These are phyloP conservation scores for Mycteria americana DNA, from an alignment of 2,797 vertebrate species.

Conservation along the genomic window DNA sequence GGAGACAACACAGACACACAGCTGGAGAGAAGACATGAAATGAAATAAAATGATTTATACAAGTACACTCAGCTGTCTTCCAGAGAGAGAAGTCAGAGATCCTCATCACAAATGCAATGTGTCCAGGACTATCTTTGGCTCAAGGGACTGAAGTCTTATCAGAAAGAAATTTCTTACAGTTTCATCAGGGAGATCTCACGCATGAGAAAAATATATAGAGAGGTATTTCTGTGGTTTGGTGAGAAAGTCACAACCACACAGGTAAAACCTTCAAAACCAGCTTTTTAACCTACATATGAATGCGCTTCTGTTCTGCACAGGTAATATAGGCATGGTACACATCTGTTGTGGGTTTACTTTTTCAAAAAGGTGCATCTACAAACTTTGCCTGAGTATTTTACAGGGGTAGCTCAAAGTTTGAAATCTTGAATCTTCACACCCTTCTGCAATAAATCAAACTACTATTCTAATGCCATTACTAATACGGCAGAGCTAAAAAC, in stretches of 20 bases:
- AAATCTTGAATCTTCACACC: neutral
- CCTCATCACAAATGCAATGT: neutral
- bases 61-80: neutral
- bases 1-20: neutral
- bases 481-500: neutral
- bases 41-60: neutral
- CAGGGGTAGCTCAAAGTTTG: neutral
- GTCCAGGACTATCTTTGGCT: neutral
- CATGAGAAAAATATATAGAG: neutral
- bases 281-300: neutral
- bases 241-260: neutral
- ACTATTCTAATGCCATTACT: neutral
- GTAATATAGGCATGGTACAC: rapidly evolving
- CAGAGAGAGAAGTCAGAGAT: neutral
- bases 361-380: neutral
- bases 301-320: rapidly evolving
- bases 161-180: neutral
- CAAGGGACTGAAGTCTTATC: neutral
- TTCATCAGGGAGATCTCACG: neutral
- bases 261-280: neutral
- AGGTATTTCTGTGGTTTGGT: neutral
- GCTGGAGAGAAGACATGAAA: neutral
- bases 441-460: neutral
- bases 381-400: neutral
- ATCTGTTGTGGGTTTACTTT: neutral